A percentile compares a stretch with the other conserved stretches of the same genome.
Conservation (phyloP, 2,888 invertebrate species). For the Merodon equestris region DNA sequence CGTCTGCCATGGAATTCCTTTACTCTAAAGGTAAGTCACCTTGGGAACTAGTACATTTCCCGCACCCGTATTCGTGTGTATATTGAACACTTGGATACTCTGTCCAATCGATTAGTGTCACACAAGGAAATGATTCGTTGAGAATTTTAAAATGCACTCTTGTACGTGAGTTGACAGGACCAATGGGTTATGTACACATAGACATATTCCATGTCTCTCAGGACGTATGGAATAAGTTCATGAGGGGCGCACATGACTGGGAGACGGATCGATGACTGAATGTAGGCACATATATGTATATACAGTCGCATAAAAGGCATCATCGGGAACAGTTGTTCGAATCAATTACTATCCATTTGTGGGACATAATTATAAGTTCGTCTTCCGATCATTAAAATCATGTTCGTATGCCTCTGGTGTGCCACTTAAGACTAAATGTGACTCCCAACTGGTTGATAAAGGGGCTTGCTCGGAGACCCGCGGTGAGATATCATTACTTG, state of each 20-base stretch:
- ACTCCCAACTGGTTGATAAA: too few species aligned
- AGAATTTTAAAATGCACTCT: conserved; percentile 49
- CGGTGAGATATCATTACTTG: conserved; percentile 36
- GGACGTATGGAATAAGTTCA: too few species aligned
- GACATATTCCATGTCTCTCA: conserved; percentile 32
- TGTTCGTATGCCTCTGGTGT: too few species aligned
- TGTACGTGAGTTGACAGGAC: conserved; percentile 32
- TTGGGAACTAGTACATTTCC: not conserved
- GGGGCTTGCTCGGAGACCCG: too few species aligned
- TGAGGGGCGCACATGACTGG: too few species aligned
- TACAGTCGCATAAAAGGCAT: too few species aligned
- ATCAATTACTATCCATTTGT: conserved; percentile 44
- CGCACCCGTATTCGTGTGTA: conserved; percentile 20
- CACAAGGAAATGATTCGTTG: conserved; percentile 39
- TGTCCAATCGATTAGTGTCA: conserved; percentile 60
- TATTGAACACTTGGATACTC: conserved; percentile 41
- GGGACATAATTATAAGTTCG: not conserved
- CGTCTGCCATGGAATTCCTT: conserved; percentile 7
- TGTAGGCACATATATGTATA: too few species aligned
- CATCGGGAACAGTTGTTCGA: too few species aligned
- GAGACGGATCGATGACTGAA: too few species aligned
- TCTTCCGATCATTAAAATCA: conserved; percentile 29
- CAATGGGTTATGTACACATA: not conserved
- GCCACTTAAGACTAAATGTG: too few species aligned
- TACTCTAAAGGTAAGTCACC: too few species aligned